Evolutionary conservation across 2,113 vertebrate genomes (phyloP).

Genomic region (Meriones unguiculatus): DNA sequence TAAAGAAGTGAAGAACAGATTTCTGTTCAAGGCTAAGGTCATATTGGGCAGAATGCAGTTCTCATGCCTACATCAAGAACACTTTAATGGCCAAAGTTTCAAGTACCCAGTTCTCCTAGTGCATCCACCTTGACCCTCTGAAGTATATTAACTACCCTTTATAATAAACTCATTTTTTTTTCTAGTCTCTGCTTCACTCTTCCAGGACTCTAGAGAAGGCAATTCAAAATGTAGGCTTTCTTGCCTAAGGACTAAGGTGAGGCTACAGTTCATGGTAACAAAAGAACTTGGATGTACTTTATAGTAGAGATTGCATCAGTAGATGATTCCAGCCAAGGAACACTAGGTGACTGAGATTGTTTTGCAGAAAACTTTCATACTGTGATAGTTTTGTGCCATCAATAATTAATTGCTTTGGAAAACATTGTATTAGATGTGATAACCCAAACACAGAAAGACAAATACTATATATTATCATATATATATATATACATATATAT

Average conservation of each 20-base stretch:
- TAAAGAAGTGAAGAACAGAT: neutral
- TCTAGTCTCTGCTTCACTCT: neutral
- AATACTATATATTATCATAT: neutral
- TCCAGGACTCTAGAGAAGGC: neutral
- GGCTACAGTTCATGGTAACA: neutral
- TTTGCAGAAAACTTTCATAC: neutral
- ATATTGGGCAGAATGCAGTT: neutral
- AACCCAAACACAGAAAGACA: neutral
- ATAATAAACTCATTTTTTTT: neutral
- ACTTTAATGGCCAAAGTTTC: neutral
- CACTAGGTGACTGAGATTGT: neutral
- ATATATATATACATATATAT: too few relatives aligned
- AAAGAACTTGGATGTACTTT: neutral
- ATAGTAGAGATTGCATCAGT: neutral
- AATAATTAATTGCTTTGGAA: neutral
- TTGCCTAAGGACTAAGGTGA: neutral
- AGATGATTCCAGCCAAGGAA: neutral
- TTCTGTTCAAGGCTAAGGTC: neutral
- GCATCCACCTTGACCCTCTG: neutral
- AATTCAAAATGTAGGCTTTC: neutral
- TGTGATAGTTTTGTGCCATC: neutral
- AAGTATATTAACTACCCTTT: neutral
- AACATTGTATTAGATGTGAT: neutral
- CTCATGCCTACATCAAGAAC: neutral
- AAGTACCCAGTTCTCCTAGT: neutral